phyloP scores from a whole-genome alignment of 2,888 invertebrate species.

The Orthosia gracilis region DNA sequence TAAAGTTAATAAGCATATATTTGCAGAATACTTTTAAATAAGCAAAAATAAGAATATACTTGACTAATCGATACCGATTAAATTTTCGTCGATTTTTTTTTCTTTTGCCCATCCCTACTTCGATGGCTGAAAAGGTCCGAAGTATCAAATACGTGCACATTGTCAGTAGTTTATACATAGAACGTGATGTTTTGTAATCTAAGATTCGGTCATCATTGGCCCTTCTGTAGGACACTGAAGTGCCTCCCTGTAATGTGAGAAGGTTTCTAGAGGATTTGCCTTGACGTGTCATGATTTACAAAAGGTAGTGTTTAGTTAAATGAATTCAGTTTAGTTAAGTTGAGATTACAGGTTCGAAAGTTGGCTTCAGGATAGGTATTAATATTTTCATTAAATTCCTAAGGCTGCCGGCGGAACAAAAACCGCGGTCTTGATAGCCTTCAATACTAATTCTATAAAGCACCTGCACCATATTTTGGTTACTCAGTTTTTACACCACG shows the following conservation, averaged over 20 bases:
- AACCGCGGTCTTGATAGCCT: not conserved
- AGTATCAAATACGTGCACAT: slow-evolving; percentile 41
- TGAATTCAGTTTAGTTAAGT: not conserved
- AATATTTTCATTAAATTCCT: not conserved
- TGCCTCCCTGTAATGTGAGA: slow-evolving; percentile 13
- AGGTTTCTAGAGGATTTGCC: slow-evolving; percentile 1
- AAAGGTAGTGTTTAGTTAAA: slow-evolving; percentile 7
- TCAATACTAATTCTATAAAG: too few species aligned
- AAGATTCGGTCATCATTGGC: slow-evolving; percentile 37
- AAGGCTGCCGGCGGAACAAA: not conserved
- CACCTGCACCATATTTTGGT: too few species aligned
- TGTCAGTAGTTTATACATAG: slow-evolving; percentile 37
- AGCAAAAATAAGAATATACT: not conserved
- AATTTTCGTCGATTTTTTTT: not conserved
- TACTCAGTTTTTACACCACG: too few species aligned
- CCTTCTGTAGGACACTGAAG: slow-evolving; percentile 17
- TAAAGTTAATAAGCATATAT: too few species aligned
- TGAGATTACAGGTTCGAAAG: not conserved
- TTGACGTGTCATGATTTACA: not conserved
- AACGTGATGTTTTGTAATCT: slow-evolving; percentile 57
- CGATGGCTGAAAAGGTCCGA: slow-evolving; percentile 27
- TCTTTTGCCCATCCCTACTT: slow-evolving; percentile 1
- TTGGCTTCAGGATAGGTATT: not conserved
- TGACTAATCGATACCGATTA: too few species aligned
- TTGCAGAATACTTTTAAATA: not conserved